Conservation (phyloP, 2,113 vertebrate genomes). For the Pterocles orientalis region DNA sequence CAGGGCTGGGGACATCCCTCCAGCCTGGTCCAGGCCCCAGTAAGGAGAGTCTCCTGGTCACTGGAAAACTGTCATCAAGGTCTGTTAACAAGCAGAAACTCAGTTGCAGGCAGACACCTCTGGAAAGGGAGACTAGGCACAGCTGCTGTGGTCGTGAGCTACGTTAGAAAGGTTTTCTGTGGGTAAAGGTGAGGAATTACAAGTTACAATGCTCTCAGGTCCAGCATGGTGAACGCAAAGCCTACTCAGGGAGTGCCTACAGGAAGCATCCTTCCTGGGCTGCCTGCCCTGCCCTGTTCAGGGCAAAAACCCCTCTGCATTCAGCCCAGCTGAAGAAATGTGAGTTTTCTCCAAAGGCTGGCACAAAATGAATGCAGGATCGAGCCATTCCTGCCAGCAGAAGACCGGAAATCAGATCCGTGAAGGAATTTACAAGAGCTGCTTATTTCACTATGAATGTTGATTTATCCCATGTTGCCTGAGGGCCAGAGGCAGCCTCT, state of each 20-base stretch:
- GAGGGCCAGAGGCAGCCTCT: neutral
- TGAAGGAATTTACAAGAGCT: neutral
- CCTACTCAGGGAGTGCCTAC: neutral
- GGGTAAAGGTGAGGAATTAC: neutral
- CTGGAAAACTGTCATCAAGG: neutral
- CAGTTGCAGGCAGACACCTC: neutral
- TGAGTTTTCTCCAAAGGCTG: neutral
- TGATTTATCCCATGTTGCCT: neutral
- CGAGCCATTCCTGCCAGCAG: slow-evolving; percentile 1
- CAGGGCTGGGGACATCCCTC: neutral
- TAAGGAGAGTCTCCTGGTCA: neutral
- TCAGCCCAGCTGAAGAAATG: neutral
- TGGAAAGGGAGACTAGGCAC: neutral
- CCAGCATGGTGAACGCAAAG: rapidly evolving
- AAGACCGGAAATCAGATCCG: neutral
- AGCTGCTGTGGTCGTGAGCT: neutral
- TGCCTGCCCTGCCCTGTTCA: neutral
- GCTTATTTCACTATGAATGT: neutral
- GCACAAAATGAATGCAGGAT: neutral
- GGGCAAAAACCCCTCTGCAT: neutral
- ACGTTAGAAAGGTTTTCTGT: neutral
- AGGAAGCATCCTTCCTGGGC: neutral
- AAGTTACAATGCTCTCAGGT: neutral
- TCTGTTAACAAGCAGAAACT: neutral
- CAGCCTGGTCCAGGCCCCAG: neutral